A percentile compares a stretch with the other conserved stretches of the same genome.
Evolutionary conservation across 2,113 vertebrate species (phyloP).

Genomic region (Tragulus kanchil): DNA sequence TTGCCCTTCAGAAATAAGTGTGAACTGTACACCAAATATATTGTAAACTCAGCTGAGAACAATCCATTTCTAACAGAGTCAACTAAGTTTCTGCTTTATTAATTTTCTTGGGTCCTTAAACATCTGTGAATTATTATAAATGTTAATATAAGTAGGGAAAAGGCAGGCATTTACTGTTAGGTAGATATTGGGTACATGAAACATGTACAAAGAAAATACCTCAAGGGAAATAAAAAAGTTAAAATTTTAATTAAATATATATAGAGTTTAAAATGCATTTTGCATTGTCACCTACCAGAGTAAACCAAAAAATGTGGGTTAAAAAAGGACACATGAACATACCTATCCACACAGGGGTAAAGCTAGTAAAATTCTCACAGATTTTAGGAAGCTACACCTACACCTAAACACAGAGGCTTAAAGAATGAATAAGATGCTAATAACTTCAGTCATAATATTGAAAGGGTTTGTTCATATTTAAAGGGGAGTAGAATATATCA

Average conservation of each 20-base stretch:
- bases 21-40: neutral
- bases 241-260: neutral
- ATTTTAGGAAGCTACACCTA: neutral
- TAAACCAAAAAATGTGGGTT: neutral
- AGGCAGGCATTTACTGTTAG: neutral
- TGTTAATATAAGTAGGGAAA: neutral
- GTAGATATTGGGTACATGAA: neutral
- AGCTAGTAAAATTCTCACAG: neutral
- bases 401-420: neutral
- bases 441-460: neutral
- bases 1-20: neutral
- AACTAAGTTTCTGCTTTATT: neutral
- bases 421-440: neutral
- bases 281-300: neutral
- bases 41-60: neutral
- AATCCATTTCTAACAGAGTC: neutral
- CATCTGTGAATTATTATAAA: neutral
- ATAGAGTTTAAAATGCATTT: neutral
- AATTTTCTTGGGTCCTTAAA: neutral
- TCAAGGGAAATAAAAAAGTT: neutral
- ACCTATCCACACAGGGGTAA: neutral
- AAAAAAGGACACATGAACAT: neutral
- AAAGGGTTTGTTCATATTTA: neutral
- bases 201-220: neutral
- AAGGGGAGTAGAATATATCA: neutral